Evolutionary conservation across 2,888 invertebrate genomes (phyloP).

Genomic region (Himalopsyche tibetana): DNA sequence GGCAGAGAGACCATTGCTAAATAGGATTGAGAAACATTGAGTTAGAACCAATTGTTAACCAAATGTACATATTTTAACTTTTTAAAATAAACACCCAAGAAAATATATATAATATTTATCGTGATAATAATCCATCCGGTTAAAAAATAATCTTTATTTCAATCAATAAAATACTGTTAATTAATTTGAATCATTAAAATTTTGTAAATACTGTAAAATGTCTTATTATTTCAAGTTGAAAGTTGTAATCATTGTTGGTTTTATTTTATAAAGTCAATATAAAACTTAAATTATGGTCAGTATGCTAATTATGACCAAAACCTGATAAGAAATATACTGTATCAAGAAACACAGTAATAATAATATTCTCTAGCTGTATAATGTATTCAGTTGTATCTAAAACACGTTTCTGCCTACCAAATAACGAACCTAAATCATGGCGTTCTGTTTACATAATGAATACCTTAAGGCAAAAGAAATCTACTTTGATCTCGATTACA

Average conservation of each 20-base stretch:
- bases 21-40: too few relatives aligned
- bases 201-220: too few relatives aligned
- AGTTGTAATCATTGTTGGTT: neutral
- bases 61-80: too few relatives aligned
- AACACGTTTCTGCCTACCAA: neutral
- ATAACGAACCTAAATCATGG: neutral
- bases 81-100: too few relatives aligned
- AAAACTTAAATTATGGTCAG: conserved; percentile 1
- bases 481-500: neutral
- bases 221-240: too few relatives aligned
- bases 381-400: conserved; percentile 15
- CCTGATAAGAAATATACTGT: neutral
- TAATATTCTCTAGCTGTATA: neutral
- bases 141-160: too few relatives aligned
- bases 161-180: too few relatives aligned
- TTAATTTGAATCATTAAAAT: too few relatives aligned
- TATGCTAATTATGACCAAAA: neutral
- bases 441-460: conserved; percentile 16
- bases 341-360: neutral
- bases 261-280: neutral
- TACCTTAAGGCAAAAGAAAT: conserved; percentile 26
- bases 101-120: too few relatives aligned
- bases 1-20: too few relatives aligned
- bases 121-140: too few relatives aligned
- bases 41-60: too few relatives aligned